phyloP scores from a whole-genome alignment of 2,113 vertebrate genomes.

The Hystrix cristata region DNA sequence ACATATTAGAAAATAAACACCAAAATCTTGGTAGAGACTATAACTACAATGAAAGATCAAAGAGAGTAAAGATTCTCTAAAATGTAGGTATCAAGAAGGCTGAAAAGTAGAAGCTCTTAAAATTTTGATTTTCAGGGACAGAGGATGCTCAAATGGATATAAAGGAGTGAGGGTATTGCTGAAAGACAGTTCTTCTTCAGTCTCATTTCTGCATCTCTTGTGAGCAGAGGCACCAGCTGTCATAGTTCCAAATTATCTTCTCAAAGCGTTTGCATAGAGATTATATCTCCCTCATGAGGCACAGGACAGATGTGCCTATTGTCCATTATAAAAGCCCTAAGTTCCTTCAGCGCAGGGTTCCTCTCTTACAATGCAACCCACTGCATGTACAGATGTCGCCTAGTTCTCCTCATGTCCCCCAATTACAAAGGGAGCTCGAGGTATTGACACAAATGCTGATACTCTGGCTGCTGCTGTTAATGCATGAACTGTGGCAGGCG shows the following conservation, averaged over 20 bases:
- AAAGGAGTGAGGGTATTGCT: background rate
- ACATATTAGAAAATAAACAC: background rate
- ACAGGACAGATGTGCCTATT: background rate
- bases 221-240: background rate
- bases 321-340: background rate
- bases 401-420: background rate
- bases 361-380: background rate
- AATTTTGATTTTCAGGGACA: background rate
- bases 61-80: background rate
- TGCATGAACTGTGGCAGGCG: background rate
- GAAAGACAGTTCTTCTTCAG: background rate
- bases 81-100: background rate
- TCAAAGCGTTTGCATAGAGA: background rate
- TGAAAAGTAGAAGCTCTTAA: background rate
- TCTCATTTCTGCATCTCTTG: conserved; percentile 9
- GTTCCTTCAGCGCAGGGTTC: background rate
- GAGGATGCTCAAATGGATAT: background rate
- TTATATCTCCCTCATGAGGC: background rate
- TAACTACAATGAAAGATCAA: background rate
- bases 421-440: background rate
- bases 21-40: background rate
- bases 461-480: background rate
- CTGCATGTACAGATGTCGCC: background rate
- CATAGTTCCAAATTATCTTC: background rate
- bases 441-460: background rate